Evolutionary conservation across 2,888 invertebrate genomes (phyloP), one percentile per base, ranked within the genome.

Genomic region (Stictocephala bisonia): DNA sequence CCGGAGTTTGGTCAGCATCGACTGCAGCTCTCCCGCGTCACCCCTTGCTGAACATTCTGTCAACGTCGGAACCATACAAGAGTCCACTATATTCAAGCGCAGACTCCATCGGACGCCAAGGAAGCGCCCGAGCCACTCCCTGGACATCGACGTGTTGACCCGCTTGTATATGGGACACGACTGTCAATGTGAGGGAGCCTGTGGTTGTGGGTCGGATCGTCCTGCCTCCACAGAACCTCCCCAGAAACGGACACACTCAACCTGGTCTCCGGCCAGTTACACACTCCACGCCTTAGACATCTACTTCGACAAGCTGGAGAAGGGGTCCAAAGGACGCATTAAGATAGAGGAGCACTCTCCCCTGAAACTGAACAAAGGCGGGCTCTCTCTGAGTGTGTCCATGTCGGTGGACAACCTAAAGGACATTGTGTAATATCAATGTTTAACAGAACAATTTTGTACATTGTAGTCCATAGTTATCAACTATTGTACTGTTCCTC

Each of bases 241-340:
- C 44, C 35, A 26, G 41, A 35, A 26, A 13, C 35, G 35, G n/a
- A 64, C 24, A 20, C 48, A 26, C 20, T 64, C 58, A 22, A 71
- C 48, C 9, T 71, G 71, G 71, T 69, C 73, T 1, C 73, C 73
- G 4, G 66, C 73, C 2, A 67, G 67, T 18, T 73, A 73, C 27
- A 73, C 44, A 15, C 41, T 73, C 7, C 73, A 53, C 29, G 73
- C 73, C 4, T 35, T 73, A 6, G 73, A 73, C 29, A 69, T 73
- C 24, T 73, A 73, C 44, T 73, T 73, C 50, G 56, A 68, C 48
- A 27, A 69, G 20, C 48, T 69, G 18, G 68, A 73, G 58, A 26
- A 48, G 4, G 73, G 73, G 9, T 66, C 67, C n/a, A 29, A 20
- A 15, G 22, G 50, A 6, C 29, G 58, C 11, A 4, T 20, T 24